Conservation (phyloP, 2,888 invertebrate species). For the Tuberolachnus salignus region DNA sequence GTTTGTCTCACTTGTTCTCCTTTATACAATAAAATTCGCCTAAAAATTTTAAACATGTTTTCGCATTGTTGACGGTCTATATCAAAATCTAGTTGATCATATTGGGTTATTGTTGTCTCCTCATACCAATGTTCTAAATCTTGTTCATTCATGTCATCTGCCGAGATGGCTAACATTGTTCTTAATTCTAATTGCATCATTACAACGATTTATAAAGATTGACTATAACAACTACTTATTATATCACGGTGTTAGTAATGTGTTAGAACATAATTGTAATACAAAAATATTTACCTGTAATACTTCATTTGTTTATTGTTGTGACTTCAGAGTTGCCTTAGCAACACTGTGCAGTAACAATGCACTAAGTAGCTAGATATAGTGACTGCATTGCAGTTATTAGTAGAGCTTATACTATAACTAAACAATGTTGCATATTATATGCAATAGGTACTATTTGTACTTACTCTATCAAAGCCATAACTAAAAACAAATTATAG, state of each 20-base stretch:
- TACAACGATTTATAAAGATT: background rate
- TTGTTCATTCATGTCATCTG: conserved; percentile 67
- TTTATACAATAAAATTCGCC: conserved; percentile 73
- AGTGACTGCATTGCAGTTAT: background rate
- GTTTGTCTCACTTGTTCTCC: conserved; percentile 69
- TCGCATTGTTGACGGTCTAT: conserved; percentile 57
- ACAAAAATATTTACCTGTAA: background rate
- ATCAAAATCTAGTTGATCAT: conserved; percentile 67
- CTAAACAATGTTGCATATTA: background rate
- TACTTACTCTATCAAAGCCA: background rate
- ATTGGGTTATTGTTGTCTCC: conserved; percentile 67
- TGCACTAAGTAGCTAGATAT: background rate
- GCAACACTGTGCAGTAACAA: conserved; percentile 7
- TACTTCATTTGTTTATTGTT: conserved; percentile 23
- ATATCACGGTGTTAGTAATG: background rate
- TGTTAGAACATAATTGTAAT: background rate
- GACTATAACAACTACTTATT: background rate
- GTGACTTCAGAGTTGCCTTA: conserved; percentile 24
- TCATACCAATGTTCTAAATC: conserved; percentile 72
- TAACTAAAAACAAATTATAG: too few relatives aligned
- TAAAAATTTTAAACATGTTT: conserved; percentile 68
- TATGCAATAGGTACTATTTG: background rate
- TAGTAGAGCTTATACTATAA: background rate
- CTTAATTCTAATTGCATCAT: conserved; percentile 68
- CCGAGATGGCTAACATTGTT: conserved; percentile 67